Evolutionary conservation across 2,797 vertebrate genomes (phyloP), one percentile per base, ranked within the genome.

Genomic region (Jordanella pulchra): DNA sequence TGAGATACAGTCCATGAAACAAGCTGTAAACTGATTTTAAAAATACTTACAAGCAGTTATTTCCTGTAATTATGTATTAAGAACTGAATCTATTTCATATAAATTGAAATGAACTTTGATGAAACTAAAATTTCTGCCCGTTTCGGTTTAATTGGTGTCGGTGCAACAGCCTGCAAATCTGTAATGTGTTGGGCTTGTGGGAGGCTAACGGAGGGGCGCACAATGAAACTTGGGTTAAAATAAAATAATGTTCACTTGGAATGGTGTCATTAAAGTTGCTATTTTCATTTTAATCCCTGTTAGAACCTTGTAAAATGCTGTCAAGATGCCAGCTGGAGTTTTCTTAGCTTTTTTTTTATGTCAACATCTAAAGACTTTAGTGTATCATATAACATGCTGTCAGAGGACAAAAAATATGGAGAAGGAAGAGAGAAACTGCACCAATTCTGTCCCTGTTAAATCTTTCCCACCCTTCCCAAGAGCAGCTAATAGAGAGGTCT

Each of bases 401-500:
- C 73, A 73, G 83, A 78, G 81, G 80, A 89, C 67, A 72, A 82
- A 72, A 82, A 72, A 69, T 72, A 71, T 61, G 56, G 47, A 32
- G 51, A 60, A 44, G 39, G 14, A 66, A 54, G 21, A 65, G 64
- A 76, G 14, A 77, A 79, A 80, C 78, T 75, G 80, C 81, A 89
- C 82, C 79, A 56, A 77, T 78, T 82, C 9, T 79, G 76, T 89
- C 86, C 79, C 84, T 82, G 87, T 88, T 80, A 70, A 86, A 60
- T 81, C 72, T 77, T 72, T 44, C 86, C 84, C 87, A 74, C 86
- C 84, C 82, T 75, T 72, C 85, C 84, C 86, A 56, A 68, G 82
- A 92, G 89, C 87, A 91, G 87, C 89, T 78, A 83, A 86, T 85
- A 70, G 48, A 88, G 89, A 89, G 89, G 84, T 89, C 84, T 85